Conservation (phyloP, 2,797 vertebrate species). For the Alcedo quadribrachys region DNA sequence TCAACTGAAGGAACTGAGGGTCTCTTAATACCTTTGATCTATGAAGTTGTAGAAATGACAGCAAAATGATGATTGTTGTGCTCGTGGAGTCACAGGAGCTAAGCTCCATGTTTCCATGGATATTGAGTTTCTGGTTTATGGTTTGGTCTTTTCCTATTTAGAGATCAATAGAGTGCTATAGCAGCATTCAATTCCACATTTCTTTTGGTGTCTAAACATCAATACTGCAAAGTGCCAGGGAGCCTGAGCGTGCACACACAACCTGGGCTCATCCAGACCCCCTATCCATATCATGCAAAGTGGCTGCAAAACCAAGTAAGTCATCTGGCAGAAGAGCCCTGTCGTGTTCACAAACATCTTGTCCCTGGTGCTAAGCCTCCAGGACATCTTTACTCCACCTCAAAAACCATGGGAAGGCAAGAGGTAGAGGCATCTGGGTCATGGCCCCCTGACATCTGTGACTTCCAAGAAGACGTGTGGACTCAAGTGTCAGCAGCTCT, state of each 20-base stretch:
- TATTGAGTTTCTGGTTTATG: constrained; percentile 13
- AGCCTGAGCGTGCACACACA: neutral
- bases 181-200: neutral
- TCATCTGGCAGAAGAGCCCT: neutral
- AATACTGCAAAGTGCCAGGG: neutral
- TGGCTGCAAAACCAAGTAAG: neutral
- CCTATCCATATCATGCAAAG: neutral
- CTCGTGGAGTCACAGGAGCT: constrained; percentile 27
- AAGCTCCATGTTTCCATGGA: constrained; percentile 63
- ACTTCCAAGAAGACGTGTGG: neutral
- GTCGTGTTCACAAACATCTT: neutral
- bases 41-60: constrained; percentile 32
- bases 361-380: neutral
- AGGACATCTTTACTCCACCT: neutral
- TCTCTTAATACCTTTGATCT: constrained; percentile 6
- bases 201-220: neutral
- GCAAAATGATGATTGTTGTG: constrained; percentile 28
- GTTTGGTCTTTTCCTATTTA: constrained; percentile 48
- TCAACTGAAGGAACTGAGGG: neutral
- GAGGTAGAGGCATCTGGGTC: neutral
- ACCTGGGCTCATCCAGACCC: neutral
- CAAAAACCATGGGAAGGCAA: neutral
- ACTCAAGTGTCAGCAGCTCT: rapidly evolving
- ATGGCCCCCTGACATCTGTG: neutral
- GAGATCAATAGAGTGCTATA: constrained; percentile 23